Evolutionary conservation across 2,113 vertebrate species (phyloP), one percentile per base, ranked within the genome.

Genomic region (Aegotheles bennettii): DNA sequence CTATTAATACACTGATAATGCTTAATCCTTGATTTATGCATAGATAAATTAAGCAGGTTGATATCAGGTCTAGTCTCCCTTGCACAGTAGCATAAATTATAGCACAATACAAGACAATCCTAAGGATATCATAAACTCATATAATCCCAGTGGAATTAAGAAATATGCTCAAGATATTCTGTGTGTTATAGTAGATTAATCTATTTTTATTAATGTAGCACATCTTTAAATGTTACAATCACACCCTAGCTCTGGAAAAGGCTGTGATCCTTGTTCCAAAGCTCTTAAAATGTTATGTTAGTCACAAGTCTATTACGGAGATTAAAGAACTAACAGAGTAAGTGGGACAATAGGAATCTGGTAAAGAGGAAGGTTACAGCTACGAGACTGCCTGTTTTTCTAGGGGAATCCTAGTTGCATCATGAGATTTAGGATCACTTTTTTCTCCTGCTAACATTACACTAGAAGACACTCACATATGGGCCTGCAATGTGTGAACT

Each of bases 11-110:
- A 54, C 63, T 47, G 88, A 81, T 92, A 94, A 89, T 1, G 8
- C 47, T 90, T 95, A 90, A 92, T 93, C 86, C 68, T 89, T 92
- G 79, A 92, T 90, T 88, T 77, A 42, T 59, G 89, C 26, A 4
- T 2, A 92, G 83, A 48, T 11, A 85, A 75, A 95, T 94, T 25
- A 93, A 92, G 71, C 60, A 75, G 67, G 23, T 59, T 95, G 50
- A 68, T 80, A 70, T 25, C 59, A 84, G 33, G 19, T 35, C 75
- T 90, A 47, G 50, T 80, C n/a, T 93, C 45, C 38, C 45, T 59
- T 42, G 11, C 48, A 74, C 35, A 85, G 56, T 16, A 57, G 35
- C 63, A 86, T 77, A 88, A 94, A 77, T 84, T 86, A 59, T 29
- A 94, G 36, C 67, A 83, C 75, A 90, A 50, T 51, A 51, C 13